Evolutionary conservation across 30 jellyfish, hydroid and myxozoan genomes (phyloP).

Genomic region (Catostylus mosaicus): DNA sequence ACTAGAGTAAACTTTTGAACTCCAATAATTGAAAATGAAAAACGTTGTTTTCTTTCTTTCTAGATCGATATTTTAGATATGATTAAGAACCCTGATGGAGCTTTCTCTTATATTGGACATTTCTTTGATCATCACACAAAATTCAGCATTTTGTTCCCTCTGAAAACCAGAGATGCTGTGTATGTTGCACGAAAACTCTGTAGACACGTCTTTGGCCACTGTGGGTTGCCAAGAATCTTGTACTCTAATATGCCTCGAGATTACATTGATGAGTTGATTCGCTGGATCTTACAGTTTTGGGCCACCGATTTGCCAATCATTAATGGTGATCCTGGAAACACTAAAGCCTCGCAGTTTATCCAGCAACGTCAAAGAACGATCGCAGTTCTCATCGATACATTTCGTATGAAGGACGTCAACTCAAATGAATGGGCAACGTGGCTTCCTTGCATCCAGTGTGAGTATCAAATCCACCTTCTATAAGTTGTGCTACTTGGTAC

Average conservation of each 20-base stretch:
- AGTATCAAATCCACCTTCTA: no score
- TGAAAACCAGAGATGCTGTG: conserved; percentile 74
- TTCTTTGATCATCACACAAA: conserved; percentile 92
- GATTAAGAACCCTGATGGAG: conserved; percentile 88
- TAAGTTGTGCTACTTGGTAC: no score
- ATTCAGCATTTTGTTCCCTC: conserved; percentile 87
- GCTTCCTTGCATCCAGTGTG: conserved; percentile 98
- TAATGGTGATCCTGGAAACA: conserved; percentile 88
- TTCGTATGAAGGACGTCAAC: conserved; percentile 69
- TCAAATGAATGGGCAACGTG: conserved; percentile 84
- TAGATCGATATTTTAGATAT: conserved; percentile 90
- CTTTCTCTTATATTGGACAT: conserved; percentile 84
- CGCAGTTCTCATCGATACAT: conserved; percentile 83
- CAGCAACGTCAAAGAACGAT: conserved; percentile 90
- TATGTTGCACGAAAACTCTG: conserved; percentile 87
- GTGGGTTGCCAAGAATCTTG: conserved; percentile 87
- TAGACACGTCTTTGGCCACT: conserved; percentile 87
- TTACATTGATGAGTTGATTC: conserved; percentile 74
- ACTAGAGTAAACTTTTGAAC: no score
- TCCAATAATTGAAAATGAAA: no score
- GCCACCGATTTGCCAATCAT: conserved; percentile 89
- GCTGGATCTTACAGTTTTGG: conserved; percentile 84
- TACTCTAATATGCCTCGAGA: conserved; percentile 81
- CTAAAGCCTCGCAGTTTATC: conserved; percentile 50
- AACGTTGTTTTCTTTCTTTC: not conserved